Evolutionary conservation across 2,888 invertebrate species (phyloP).

Genomic region (Sarcophaga carnaria): DNA sequence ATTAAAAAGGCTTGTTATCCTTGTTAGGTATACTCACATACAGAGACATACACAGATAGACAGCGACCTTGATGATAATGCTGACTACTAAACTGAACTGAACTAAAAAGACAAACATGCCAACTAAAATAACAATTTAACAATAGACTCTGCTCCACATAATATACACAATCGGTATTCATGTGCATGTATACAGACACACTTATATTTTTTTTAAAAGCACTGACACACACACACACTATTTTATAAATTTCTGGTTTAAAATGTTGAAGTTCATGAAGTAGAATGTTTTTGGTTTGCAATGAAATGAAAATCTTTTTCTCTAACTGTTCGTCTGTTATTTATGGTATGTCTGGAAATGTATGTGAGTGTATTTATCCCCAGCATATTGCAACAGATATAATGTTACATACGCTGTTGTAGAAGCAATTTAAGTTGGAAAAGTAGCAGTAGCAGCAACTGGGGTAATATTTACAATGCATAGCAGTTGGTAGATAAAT

Average conservation of each 20-base stretch:
- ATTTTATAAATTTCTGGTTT: not conserved
- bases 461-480: no score
- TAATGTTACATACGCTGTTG: not conserved
- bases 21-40: not conserved
- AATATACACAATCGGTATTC: not conserved
- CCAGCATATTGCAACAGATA: no score
- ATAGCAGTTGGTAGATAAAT: not conserved
- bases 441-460: no score
- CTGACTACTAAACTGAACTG: not conserved
- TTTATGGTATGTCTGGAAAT: not conserved
- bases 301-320: not conserved
- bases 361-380: not conserved
- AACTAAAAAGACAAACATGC: slow-evolving; percentile 9
- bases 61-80: slow-evolving; percentile 23
- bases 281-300: not conserved
- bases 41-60: no score
- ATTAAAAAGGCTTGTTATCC: no score
- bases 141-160: not conserved
- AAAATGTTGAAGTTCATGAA: not conserved
- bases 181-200: not conserved
- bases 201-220: not conserved
- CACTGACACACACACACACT: not conserved
- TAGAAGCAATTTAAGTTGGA: not conserved
- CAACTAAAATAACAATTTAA: slow-evolving; percentile 23
- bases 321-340: not conserved